These are phyloP conservation scores for Anarhynchus alexandrinus DNA, from an alignment of 2,113 vertebrate genomes.

Conservation along the genomic window DNA sequence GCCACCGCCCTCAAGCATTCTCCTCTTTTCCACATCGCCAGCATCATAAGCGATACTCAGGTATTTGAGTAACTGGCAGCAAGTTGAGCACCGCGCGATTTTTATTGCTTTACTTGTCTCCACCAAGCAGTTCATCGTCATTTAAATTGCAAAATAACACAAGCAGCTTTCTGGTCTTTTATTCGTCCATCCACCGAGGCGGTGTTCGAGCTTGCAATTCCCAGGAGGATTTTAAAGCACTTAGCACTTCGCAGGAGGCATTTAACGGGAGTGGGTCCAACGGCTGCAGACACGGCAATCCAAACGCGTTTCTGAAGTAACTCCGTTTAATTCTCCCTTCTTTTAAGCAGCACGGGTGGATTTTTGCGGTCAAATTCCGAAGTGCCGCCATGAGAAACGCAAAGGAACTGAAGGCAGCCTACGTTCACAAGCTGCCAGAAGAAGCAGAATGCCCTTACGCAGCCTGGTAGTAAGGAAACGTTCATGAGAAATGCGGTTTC, in stretches of 20 bases:
- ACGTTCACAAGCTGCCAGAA: not conserved
- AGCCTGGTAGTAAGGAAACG: not conserved
- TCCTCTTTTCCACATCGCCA: not conserved
- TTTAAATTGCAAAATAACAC: not conserved
- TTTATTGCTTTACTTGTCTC: not conserved
- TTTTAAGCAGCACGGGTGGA: not conserved
- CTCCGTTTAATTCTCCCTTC: not conserved
- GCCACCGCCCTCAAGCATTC: not conserved
- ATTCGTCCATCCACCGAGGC: not conserved
- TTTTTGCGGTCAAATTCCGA: not conserved
- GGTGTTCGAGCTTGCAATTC: not conserved
- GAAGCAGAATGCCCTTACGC: not conserved
- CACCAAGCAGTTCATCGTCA: not conserved
- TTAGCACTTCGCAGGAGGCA: not conserved
- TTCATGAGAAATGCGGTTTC: not conserved
- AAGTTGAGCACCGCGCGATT: not conserved
- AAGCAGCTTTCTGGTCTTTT: not conserved
- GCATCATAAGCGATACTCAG: not conserved
- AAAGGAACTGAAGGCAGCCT: not conserved
- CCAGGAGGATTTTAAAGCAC: not conserved
- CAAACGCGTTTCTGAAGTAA: not conserved
- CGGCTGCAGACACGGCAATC: not conserved
- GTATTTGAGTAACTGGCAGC: not conserved
- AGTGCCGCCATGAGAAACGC: not conserved
- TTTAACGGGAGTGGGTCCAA: not conserved